These are phyloP conservation scores for Dryobota labecula DNA, from an alignment of 2,888 invertebrate species.

Conservation along the genomic window DNA sequence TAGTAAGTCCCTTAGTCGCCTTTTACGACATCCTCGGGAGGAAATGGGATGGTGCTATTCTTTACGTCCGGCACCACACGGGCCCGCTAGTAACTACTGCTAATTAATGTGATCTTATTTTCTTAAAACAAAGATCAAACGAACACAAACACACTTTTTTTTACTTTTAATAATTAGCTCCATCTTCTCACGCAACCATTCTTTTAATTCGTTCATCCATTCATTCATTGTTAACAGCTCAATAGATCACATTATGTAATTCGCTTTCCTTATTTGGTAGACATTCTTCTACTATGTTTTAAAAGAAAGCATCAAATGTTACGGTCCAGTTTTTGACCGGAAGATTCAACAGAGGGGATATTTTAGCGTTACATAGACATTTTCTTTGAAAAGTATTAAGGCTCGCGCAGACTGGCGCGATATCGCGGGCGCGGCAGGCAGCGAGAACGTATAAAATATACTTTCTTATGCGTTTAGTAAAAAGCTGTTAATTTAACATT, in stretches of 20 bases:
- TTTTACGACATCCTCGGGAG: too few species aligned
- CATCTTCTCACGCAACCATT: conserved; percentile 38
- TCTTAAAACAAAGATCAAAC: conserved; percentile 24
- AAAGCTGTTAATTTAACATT: too few species aligned
- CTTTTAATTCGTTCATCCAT: conserved; percentile 29
- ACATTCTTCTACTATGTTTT: not conserved
- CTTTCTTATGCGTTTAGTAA: too few species aligned
- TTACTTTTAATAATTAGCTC: conserved; percentile 24
- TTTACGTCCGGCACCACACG: too few species aligned
- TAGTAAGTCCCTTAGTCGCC: too few species aligned
- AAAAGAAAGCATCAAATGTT: conserved; percentile 13
- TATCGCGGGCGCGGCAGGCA: too few species aligned
- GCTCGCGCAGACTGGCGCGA: too few species aligned
- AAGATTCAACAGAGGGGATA: not conserved
- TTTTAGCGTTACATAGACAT: too few species aligned
- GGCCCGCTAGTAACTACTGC: too few species aligned
- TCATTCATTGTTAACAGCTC: conserved; percentile 23
- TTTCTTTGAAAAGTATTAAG: too few species aligned
- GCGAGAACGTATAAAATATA: too few species aligned
- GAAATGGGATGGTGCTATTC: too few species aligned
- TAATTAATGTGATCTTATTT: conserved; percentile 14
- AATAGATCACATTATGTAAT: conserved; percentile 41
- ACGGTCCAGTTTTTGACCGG: conserved; percentile 4
- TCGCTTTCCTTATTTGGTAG: conserved; percentile 21
- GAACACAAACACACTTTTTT: conserved; percentile 36